Evolutionary conservation across 1,140 invertebrate genomes (phyloP), one percentile per base, ranked within the genome.

Genomic region (Antheraea pernyi): DNA sequence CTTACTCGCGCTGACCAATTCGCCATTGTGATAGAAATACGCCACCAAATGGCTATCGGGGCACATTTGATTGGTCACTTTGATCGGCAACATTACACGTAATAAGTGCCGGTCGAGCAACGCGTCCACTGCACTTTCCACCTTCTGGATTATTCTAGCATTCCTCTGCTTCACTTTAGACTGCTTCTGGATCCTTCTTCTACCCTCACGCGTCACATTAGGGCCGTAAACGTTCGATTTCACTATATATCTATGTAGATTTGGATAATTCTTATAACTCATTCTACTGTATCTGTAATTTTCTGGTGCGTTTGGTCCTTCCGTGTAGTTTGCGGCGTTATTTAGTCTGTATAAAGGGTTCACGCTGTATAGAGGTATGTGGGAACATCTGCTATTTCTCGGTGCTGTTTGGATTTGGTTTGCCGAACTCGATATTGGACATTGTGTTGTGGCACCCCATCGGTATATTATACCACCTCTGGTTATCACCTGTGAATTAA

Each of bases 21-120:
- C 95, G 0, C 94, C 93, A 13, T 95, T 94, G 10, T 94, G 91
- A 19, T 95, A 93, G 79, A 96, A 96, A 71, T 95, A 96, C 0
- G 96, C 93, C 0, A 97, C 75, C 6, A 97, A 78, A 79, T 95
- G 93, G 16, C 94, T 95, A 0, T 94, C 88, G 0, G 95, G 95
- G 8, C 95, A 95, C 95, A 95, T 95, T 58, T 93, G 93, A 42
- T 94, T 91, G 0, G 93, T 93, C 16, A 95, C 84, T 65, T 86
- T 87, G 9, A 92, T 79, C 0, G 90, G 88, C 36, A 93, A 30
- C 83, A 89, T 85, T 3, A 91, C 76, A 59, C 82, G 78, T 8
- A 82, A 70, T 30, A 85, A 59, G 36, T 88, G 76, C 8, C 80
- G 67, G 11, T 91, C 86, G 8, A 86, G 65, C 0, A 90, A 59